Conservation (phyloP, 30 jellyfish, hydroid and myxozoan genomes). For the Thelohanellus kitauei region DNA sequence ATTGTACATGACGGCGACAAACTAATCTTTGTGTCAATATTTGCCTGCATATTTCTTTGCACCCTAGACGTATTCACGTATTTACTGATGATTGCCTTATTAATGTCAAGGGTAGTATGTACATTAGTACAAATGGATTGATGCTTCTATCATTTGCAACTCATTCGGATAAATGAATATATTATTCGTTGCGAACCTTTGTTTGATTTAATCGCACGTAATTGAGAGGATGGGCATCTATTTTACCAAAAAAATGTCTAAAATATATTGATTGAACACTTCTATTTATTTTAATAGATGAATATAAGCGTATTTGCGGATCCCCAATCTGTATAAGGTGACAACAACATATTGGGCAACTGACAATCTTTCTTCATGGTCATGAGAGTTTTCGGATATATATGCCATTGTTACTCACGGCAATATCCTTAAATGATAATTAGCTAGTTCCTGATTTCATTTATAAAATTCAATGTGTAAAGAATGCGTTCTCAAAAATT, state of each 20-base stretch:
- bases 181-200: neutral
- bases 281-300: neutral
- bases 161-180: neutral
- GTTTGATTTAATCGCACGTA: neutral
- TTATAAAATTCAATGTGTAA: too few relatives aligned
- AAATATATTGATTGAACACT: neutral
- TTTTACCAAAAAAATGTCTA: too few relatives aligned
- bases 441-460: too few relatives aligned
- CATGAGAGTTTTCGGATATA: too few relatives aligned
- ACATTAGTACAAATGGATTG: neutral
- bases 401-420: too few relatives aligned
- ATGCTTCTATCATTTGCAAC: neutral
- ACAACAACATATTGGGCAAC: too few relatives aligned
- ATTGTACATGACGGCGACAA: constrained; percentile 1
- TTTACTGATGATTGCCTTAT: neutral
- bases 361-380: too few relatives aligned
- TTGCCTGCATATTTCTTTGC: neutral
- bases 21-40: neutral
- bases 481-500: too few relatives aligned
- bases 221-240: too few relatives aligned
- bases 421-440: too few relatives aligned
- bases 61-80: neutral
- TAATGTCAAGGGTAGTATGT: neutral
- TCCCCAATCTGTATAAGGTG: constrained; percentile 2
- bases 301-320: neutral